Evolutionary conservation across 2,113 vertebrate genomes (phyloP), one percentile per base, ranked within the genome.

Genomic region (Indri indri): DNA sequence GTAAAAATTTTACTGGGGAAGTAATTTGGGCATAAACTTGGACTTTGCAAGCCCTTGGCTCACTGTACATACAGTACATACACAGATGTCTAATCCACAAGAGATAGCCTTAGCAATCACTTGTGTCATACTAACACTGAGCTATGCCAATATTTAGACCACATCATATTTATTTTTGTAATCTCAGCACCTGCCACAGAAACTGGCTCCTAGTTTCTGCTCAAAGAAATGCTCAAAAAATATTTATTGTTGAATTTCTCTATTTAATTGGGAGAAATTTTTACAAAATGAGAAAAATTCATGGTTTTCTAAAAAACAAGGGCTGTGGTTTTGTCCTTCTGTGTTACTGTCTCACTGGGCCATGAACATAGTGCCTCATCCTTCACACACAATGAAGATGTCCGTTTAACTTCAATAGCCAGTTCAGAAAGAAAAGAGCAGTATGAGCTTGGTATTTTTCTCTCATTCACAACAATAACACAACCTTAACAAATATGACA

Each of bases 391-490:
- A 94, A 95, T 47, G 32, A 95, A 97, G 92, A 94, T 34, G 81
- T 96, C 91, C 98, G 45, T 65, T 96, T 96, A 93, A 95, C 76
- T 94, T 94, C 61, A 54, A 34, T 27, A 85, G 37, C 52, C 91
- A 52, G 83, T 94, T 97, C 89, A 93, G 70, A 95, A 79, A 90
- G 52, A 97, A 81, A 54, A 90, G 3, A 47, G 1, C 23, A 77
- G 11, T 18, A 20, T 25, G 79, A 30, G 61, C 79, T 77, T 97
- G 79, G 63, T 59, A 83, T 97, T 97, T 97, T 96, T 96, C 71
- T 92, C 82, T 98, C 76, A 84, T 70, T 95, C n/a, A 74, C 30
- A 91, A 91, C 82, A 98, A 89, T 73, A 91, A 96, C 95, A 22
- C 14, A 96, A 82, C 14, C 42, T 97, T 94, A 96, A 96, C 63